A percentile compares a stretch with the other conserved stretches of the same genome.
phyloP scores from a whole-genome alignment of 2,888 invertebrate genomes.

The Mycalesis mineus region DNA sequence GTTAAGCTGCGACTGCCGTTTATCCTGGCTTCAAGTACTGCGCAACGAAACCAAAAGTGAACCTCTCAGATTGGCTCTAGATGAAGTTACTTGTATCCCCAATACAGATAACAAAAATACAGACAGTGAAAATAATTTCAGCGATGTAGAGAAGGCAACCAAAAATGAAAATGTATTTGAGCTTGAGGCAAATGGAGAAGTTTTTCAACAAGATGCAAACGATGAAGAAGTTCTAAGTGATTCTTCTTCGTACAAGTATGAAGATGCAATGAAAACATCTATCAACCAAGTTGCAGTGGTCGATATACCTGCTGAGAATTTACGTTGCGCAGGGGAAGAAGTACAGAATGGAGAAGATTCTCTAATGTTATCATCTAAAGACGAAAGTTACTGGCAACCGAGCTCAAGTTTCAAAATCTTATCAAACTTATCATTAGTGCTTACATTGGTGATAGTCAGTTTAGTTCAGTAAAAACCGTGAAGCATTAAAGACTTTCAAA shows the following conservation, averaged over 20 bases:
- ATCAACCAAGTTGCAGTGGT: constrained; percentile 51
- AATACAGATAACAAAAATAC: constrained; percentile 33
- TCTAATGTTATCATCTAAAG: constrained; percentile 66
- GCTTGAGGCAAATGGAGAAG: constrained; percentile 42
- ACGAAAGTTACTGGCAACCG: constrained; percentile 59
- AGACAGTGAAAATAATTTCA: constrained; percentile 29
- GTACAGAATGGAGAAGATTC: constrained; percentile 62
- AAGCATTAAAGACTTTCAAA: neutral
- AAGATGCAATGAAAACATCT: constrained; percentile 48
- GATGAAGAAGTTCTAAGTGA: constrained; percentile 49
- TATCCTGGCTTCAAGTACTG: constrained; percentile 86
- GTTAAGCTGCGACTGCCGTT: constrained; percentile 87
- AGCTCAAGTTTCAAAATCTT: constrained; percentile 44
- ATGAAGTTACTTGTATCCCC: constrained; percentile 81
- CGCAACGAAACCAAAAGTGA: constrained; percentile 86
- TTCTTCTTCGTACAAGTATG: constrained; percentile 43
- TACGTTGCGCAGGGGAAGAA: constrained; percentile 54
- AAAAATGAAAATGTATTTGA: constrained; percentile 44
- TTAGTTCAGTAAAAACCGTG: constrained; percentile 29
- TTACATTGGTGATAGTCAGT: constrained; percentile 41
- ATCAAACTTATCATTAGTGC: constrained; percentile 41
- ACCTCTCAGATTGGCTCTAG: constrained; percentile 81
- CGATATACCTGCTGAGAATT: constrained; percentile 50
- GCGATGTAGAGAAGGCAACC: constrained; percentile 19
- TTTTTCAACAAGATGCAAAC: constrained; percentile 43